Evolutionary conservation across 2,888 invertebrate species (phyloP).

Genomic region (Rhingia campestris): DNA sequence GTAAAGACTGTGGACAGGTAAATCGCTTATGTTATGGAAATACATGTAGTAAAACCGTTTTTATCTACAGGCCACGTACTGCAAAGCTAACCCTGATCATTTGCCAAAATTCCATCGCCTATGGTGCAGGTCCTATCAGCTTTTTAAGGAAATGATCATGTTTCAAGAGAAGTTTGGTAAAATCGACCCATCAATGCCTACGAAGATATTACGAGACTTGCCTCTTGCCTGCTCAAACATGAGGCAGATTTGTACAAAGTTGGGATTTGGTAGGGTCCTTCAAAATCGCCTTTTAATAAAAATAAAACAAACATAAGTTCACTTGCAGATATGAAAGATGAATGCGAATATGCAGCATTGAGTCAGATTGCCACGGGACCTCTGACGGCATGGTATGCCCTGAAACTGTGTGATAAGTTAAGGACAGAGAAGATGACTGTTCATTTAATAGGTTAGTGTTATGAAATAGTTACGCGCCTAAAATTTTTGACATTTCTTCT

Average conservation of each 20-base stretch:
- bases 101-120: slow-evolving; percentile 83
- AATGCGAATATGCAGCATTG: slow-evolving; percentile 86
- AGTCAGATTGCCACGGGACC: slow-evolving; percentile 87
- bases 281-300: neutral
- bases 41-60: slow-evolving; percentile 66
- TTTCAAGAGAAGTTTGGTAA: slow-evolving; percentile 85
- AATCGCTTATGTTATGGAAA: neutral
- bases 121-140: slow-evolving; percentile 86
- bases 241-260: slow-evolving; percentile 77
- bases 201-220: slow-evolving; percentile 81
- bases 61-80: slow-evolving; percentile 84
- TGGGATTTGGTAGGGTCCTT: slow-evolving; percentile 77
- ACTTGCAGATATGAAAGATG: slow-evolving; percentile 82
- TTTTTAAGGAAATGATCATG: slow-evolving; percentile 85
- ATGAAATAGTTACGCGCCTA: neutral
- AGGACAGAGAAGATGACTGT: slow-evolving; percentile 77
- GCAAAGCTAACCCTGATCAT: slow-evolving; percentile 84
- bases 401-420: slow-evolving; percentile 82
- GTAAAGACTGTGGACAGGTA: slow-evolving; percentile 85
- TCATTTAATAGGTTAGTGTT: slow-evolving; percentile 79
- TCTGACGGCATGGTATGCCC: slow-evolving; percentile 85
- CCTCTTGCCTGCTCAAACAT: slow-evolving; percentile 78
- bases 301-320: neutral
- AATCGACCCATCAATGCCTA: slow-evolving; percentile 85
- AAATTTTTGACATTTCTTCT: neutral